Evolutionary conservation across 2,113 vertebrate genomes (phyloP).

Genomic region (Sebastes schlegelii): DNA sequence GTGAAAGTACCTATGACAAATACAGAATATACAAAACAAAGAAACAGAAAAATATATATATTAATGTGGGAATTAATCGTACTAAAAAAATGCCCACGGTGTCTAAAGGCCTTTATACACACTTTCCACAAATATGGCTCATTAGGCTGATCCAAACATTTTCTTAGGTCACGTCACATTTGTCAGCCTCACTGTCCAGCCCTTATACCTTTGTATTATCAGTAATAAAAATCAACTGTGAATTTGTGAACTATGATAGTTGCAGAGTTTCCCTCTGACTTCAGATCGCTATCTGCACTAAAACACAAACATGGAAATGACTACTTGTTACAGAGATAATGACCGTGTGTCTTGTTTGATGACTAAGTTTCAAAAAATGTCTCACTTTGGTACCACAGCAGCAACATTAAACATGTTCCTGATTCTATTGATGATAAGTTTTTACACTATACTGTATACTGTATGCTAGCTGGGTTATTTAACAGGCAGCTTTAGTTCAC

Average conservation of each 20-base stretch:
- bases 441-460: background rate
- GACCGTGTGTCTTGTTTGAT: background rate
- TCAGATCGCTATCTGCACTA: background rate
- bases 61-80: too few relatives aligned
- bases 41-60: too few relatives aligned
- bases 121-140: background rate
- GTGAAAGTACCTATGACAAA: too few relatives aligned
- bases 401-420: background rate
- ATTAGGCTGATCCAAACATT: background rate
- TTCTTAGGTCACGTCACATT: background rate
- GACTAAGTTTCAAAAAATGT: background rate
- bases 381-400: background rate
- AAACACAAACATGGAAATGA: background rate
- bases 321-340: background rate
- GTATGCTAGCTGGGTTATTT: background rate
- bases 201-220: too few relatives aligned
- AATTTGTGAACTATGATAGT: too few relatives aligned
- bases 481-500: background rate
- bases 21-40: too few relatives aligned
- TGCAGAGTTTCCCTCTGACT: background rate
- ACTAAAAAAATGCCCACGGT: too few relatives aligned
- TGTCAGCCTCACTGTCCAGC: too few relatives aligned
- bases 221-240: background rate
- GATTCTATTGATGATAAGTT: background rate
- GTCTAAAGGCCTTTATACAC: background rate